Conservation (phyloP, 2,113 vertebrate genomes). For the Eptesicus fuscus region DNA sequence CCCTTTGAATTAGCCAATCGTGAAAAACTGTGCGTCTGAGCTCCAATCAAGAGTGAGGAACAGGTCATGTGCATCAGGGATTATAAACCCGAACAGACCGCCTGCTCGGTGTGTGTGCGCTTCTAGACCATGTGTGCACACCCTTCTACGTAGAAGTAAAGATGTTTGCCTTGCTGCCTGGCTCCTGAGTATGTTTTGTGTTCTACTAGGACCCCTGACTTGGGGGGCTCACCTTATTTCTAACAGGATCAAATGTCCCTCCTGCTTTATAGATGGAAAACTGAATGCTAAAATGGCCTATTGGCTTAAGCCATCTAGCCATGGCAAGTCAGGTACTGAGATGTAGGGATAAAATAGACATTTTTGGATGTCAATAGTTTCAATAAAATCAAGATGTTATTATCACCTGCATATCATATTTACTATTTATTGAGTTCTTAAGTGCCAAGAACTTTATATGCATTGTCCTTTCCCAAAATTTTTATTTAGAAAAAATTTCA, state of each 20-base stretch:
- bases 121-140: no score
- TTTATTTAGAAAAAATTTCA: conserved; percentile 27
- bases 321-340: not conserved
- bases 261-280: not conserved
- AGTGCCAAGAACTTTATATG: not conserved
- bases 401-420: not conserved
- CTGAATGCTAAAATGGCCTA: not conserved
- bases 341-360: not conserved
- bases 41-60: no score
- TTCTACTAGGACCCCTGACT: no score
- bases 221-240: no score
- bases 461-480: not conserved
- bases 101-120: no score
- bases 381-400: not conserved
- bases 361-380: not conserved
- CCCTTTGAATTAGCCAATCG: no score
- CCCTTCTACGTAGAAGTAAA: no score
- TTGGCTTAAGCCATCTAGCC: not conserved
- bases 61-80: no score
- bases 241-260: not conserved
- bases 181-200: no score
- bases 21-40: no score
- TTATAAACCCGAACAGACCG: no score
- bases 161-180: no score
- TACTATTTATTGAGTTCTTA: not conserved